These are phyloP conservation scores for Galemys pyrenaicus DNA, from an alignment of 2,113 vertebrate genomes.

Conservation along the genomic window DNA sequence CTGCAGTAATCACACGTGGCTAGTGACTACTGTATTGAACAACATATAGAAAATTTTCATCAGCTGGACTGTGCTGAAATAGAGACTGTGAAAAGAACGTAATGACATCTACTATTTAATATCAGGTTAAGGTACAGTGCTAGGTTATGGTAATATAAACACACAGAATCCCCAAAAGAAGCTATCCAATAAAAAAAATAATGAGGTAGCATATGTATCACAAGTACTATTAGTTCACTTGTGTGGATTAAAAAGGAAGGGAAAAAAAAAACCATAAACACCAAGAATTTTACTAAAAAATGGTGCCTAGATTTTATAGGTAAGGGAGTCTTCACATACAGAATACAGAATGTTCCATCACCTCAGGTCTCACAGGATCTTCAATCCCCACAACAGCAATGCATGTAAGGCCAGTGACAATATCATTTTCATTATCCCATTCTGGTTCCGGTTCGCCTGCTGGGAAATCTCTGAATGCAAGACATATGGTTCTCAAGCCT, in stretches of 20 bases:
- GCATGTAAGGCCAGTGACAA: constrained; percentile 95
- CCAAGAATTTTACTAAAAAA: constrained; percentile 25
- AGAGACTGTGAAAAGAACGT: not conserved
- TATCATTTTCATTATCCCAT: constrained; percentile 98
- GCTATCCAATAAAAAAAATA: not conserved
- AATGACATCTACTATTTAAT: not conserved
- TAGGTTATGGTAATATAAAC: not conserved
- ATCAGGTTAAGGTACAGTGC: not conserved
- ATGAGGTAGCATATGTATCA: not conserved
- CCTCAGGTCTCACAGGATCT: constrained; percentile 98
- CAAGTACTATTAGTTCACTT: not conserved
- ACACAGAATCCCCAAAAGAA: not conserved
- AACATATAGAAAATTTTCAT: not conserved
- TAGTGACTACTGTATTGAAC: not conserved
- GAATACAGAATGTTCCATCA: constrained; percentile 76
- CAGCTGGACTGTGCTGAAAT: not conserved
- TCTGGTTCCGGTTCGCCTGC: constrained; percentile 94
- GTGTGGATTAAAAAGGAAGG: not conserved
- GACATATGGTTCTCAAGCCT: constrained; percentile 97
- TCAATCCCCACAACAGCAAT: constrained; percentile 98
- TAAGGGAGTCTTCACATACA: constrained; percentile 47
- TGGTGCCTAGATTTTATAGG: not conserved
- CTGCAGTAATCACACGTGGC: not conserved
- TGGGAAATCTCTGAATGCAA: constrained; percentile 96
- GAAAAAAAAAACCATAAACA: no score